A percentile compares a stretch with the other conserved stretches of the same genome.
Evolutionary conservation across 2,797 vertebrate genomes (phyloP).

Genomic region (Xenentodon cancila): DNA sequence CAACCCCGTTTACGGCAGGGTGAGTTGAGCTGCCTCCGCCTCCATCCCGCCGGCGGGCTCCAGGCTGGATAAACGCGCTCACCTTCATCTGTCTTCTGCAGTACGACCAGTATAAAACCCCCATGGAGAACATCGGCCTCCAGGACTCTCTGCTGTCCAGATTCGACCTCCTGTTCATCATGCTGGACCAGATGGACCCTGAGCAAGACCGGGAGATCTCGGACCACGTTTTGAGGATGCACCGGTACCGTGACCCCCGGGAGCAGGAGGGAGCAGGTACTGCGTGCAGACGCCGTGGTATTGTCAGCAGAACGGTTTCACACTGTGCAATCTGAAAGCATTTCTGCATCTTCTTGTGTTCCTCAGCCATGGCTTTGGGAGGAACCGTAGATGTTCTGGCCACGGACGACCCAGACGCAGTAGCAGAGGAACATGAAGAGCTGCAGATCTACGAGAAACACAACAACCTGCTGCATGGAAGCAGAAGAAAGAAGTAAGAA

Average conservation of each 20-base stretch:
- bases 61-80: background rate
- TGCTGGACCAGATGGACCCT: conserved; percentile 96
- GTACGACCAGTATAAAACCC: conserved; percentile 98
- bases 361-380: conserved; percentile 89
- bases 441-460: conserved; percentile 97
- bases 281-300: background rate
- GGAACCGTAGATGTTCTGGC: conserved; percentile 90
- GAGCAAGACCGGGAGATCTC: conserved; percentile 96
- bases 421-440: conserved; percentile 87
- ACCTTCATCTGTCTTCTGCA: conserved; percentile 47
- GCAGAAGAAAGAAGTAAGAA: conserved; percentile 82
- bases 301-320: background rate
- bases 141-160: conserved; percentile 97
- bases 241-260: conserved; percentile 90
- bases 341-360: background rate
- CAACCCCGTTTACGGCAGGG: conserved; percentile 95
- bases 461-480: conserved; percentile 91
- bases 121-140: conserved; percentile 98
- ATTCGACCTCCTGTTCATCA: conserved; percentile 96
- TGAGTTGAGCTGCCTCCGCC: conserved; percentile 53
- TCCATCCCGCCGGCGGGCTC: too few relatives aligned
- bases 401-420: conserved; percentile 88
- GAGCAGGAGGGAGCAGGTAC: conserved; percentile 91
- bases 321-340: background rate
- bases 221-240: conserved; percentile 95